phyloP scores from a whole-genome alignment of 2,797 vertebrate genomes.

The Yasuhikotakia modesta region DNA sequence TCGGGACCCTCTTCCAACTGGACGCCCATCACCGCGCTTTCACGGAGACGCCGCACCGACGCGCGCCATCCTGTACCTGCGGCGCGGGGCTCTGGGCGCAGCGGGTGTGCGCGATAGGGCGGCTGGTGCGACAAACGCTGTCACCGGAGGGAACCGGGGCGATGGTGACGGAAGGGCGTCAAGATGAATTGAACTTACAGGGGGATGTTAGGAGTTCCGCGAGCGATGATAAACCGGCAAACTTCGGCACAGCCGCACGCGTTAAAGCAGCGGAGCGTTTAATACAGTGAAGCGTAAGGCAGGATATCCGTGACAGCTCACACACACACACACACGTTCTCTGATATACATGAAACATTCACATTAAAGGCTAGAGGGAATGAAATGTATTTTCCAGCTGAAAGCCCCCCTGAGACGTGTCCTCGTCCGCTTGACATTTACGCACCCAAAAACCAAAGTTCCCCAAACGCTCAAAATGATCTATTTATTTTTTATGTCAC shows the following conservation, averaged over 20 bases:
- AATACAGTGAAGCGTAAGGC: constrained; percentile 46
- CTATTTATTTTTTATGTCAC: constrained; percentile 39
- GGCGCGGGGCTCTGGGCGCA: constrained; percentile 21
- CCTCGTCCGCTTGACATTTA: constrained; percentile 27
- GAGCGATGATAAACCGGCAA: constrained; percentile 37
- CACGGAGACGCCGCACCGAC: constrained; percentile 31
- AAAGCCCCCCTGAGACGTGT: constrained; percentile 35
- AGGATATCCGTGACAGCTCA: constrained; percentile 56
- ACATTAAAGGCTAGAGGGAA: constrained; percentile 38
- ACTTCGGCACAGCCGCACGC: not conserved
- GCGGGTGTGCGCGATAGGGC: constrained; percentile 42
- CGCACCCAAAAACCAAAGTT: constrained; percentile 22
- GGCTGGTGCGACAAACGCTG: constrained; percentile 40
- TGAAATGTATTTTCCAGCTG: constrained; percentile 52
- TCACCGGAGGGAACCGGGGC: constrained; percentile 28
- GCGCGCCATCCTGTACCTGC: constrained; percentile 41
- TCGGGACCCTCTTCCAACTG: constrained; percentile 45
- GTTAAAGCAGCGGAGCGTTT: constrained; percentile 42
- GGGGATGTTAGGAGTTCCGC: constrained; percentile 49
- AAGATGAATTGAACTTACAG: constrained; percentile 45
- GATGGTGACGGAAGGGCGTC: constrained; percentile 43
- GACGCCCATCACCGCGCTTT: constrained; percentile 55
- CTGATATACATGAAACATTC: constrained; percentile 54
- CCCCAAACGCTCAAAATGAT: constrained; percentile 22
- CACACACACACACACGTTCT: constrained; percentile 61